phyloP scores from a whole-genome alignment of 2,888 invertebrate species.

The Phaedon cochleariae region DNA sequence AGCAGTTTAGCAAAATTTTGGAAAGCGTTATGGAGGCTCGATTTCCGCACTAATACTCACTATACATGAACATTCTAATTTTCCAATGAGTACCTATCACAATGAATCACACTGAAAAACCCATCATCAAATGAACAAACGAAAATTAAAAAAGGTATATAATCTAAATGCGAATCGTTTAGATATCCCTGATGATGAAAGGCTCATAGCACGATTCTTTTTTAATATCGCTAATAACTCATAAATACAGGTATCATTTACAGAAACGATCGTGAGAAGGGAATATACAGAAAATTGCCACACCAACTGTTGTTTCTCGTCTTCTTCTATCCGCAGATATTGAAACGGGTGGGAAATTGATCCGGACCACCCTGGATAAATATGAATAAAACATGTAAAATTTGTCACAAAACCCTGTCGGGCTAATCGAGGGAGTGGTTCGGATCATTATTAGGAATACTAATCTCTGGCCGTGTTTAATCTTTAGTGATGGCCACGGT shows the following conservation, averaged over 20 bases:
- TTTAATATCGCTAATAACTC: slow-evolving; percentile 50
- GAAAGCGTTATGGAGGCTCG: too few relatives aligned
- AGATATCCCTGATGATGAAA: slow-evolving; percentile 35
- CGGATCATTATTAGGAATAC: slow-evolving; percentile 47
- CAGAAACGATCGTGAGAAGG: slow-evolving; percentile 35
- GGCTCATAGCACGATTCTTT: slow-evolving; percentile 30
- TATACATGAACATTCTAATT: too few relatives aligned
- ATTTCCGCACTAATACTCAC: too few relatives aligned
- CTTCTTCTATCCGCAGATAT: neutral
- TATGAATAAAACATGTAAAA: slow-evolving; percentile 48
- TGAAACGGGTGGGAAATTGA: neutral
- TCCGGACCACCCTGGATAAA: slow-evolving; percentile 4
- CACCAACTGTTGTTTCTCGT: neutral
- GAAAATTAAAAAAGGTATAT: slow-evolving; percentile 36
- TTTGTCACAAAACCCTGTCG: slow-evolving; percentile 49
- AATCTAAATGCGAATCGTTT: slow-evolving; percentile 38
- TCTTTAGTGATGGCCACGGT: slow-evolving; percentile 45
- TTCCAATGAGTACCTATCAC: neutral
- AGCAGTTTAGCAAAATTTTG: too few relatives aligned
- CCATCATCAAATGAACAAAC: slow-evolving; percentile 25
- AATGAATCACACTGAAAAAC: neutral
- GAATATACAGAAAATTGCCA: slow-evolving; percentile 20
- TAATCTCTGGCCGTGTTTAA: slow-evolving; percentile 49
- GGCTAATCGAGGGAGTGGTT: slow-evolving; percentile 49
- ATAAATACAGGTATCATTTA: slow-evolving; percentile 46